Evolutionary conservation across 2,797 vertebrate genomes (phyloP).

Genomic region (Cyclura pinguis): DNA sequence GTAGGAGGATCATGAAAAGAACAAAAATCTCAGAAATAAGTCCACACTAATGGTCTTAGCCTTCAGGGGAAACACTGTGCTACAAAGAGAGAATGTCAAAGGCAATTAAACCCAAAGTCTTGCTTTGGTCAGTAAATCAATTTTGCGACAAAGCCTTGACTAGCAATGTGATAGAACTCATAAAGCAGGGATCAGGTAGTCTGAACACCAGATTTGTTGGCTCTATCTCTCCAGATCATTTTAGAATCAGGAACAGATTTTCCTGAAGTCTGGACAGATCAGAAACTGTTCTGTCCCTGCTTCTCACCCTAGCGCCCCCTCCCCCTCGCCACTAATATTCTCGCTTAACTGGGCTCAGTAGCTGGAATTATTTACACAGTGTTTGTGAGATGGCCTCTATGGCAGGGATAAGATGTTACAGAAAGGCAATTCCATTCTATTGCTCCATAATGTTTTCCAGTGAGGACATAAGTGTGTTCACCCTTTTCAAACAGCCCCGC

Average conservation of each 20-base stretch:
- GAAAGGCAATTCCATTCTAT: neutral
- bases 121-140: neutral
- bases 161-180: neutral
- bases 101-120: neutral
- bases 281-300: neutral
- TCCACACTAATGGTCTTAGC: neutral
- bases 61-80: neutral
- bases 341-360: neutral
- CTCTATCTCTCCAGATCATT: neutral
- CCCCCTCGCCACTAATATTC: no score
- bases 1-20: neutral
- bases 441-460: neutral
- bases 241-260: no score
- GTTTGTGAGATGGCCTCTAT: neutral
- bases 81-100: neutral
- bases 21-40: neutral
- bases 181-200: neutral
- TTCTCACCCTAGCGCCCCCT: neutral
- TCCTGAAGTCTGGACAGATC: neutral
- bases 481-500: neutral
- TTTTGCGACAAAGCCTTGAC: neutral
- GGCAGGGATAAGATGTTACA: neutral
- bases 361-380: neutral
- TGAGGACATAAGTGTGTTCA: neutral
- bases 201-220: no score